phyloP scores from a whole-genome alignment of 2,888 invertebrate genomes.

The Drepanosiphum platanoidis region DNA sequence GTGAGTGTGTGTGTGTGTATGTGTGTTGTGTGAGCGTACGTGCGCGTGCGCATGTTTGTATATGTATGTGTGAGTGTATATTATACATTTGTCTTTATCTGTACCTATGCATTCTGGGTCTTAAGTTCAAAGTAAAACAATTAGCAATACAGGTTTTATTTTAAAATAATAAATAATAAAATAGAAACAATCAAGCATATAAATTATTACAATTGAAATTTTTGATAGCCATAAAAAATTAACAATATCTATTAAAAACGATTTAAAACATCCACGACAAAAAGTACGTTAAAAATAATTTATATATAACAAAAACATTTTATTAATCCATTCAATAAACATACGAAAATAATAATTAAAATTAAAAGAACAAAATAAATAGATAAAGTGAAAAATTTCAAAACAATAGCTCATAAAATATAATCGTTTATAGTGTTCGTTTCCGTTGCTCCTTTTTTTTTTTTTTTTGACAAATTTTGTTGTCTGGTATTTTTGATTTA shows the following conservation, averaged over 20 bases:
- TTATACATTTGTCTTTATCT: background rate
- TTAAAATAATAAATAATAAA: slow-evolving; percentile 46
- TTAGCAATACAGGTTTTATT: slow-evolving; percentile 50
- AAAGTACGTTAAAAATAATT: background rate
- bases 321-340: slow-evolving; percentile 25
- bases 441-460: slow-evolving; percentile 14
- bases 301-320: background rate
- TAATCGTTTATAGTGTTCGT: background rate
- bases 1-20: background rate
- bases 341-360: slow-evolving; percentile 43
- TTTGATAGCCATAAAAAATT: background rate
- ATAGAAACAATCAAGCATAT: background rate
- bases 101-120: slow-evolving; percentile 18
- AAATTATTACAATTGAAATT: background rate
- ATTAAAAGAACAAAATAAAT: background rate
- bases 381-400: background rate
- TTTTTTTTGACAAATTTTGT: slow-evolving; percentile 48
- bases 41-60: background rate
- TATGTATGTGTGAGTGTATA: background rate
- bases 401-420: slow-evolving; percentile 28
- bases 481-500: slow-evolving; percentile 58
- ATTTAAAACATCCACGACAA: background rate
- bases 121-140: slow-evolving; percentile 56
- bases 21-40: background rate
- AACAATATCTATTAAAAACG: background rate